Conservation (phyloP, 2,888 invertebrate genomes). For the Nomada lathburiana region DNA sequence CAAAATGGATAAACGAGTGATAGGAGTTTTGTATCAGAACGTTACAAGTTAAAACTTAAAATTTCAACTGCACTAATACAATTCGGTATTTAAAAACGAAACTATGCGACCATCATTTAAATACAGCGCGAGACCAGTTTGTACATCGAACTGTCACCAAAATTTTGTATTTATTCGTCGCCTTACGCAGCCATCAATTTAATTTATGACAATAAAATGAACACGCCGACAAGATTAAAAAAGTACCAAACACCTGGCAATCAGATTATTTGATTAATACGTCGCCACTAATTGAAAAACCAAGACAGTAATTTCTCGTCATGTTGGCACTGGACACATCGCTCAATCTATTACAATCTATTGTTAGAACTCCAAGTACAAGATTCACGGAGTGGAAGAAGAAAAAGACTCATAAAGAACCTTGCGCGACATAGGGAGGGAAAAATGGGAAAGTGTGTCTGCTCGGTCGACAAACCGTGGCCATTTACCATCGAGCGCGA, state of each 20-base stretch:
- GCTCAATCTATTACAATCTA: neutral
- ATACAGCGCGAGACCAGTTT: too few species aligned
- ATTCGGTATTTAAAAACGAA: too few species aligned
- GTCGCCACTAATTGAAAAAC: too few species aligned
- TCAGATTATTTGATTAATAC: too few species aligned
- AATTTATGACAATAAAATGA: too few species aligned
- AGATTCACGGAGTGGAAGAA: neutral
- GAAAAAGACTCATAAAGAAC: neutral
- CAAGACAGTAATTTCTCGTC: neutral
- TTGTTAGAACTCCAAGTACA: neutral
- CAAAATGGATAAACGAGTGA: neutral
- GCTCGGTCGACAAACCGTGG: conserved; percentile 21
- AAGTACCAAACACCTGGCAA: too few species aligned
- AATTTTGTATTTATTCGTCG: too few species aligned
- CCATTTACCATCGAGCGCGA: conserved; percentile 23
- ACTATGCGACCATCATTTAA: too few species aligned
- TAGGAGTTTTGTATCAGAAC: neutral
- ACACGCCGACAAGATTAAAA: too few species aligned
- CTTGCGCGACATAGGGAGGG: neutral
- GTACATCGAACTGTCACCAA: too few species aligned
- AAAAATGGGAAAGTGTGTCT: neutral
- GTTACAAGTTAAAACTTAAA: neutral
- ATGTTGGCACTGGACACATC: neutral
- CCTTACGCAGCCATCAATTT: too few species aligned
- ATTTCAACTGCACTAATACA: neutral